Evolutionary conservation across 2,888 invertebrate genomes (phyloP).

Genomic region (Caenorhabditis macrosperma): DNA sequence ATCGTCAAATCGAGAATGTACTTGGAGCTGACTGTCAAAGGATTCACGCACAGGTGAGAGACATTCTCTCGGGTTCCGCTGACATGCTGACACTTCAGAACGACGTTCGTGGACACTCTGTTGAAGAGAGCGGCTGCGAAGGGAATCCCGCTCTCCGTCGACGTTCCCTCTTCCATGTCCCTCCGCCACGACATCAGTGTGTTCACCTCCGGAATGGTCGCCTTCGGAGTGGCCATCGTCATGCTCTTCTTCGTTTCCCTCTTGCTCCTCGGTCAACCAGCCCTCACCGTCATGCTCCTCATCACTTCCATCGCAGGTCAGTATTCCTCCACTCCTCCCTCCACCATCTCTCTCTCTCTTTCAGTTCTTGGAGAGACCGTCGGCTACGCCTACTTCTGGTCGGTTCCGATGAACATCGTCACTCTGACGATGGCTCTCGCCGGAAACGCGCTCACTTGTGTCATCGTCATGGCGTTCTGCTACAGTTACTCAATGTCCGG

Average conservation of each 20-base stretch:
- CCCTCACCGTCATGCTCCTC: conserved; percentile 64
- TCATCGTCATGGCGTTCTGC: conserved; percentile 74
- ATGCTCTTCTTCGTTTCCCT: conserved; percentile 64
- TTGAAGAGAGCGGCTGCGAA: conserved; percentile 65
- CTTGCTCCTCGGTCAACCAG: conserved; percentile 71
- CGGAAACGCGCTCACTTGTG: conserved; percentile 73
- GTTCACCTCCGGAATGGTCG: conserved; percentile 61
- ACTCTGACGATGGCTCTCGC: conserved; percentile 73
- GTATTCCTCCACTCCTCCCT: background rate
- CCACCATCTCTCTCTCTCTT: background rate
- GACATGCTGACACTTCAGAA: conserved; percentile 13
- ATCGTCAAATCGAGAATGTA: conserved; percentile 77
- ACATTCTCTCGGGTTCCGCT: background rate
- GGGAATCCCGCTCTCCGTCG: conserved; percentile 73
- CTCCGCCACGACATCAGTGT: conserved; percentile 77
- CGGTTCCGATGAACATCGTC: conserved; percentile 76
- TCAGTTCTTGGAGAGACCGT: conserved; percentile 68
- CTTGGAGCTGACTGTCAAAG: conserved; percentile 77
- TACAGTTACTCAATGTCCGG: conserved; percentile 77
- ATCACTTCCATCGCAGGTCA: conserved; percentile 64
- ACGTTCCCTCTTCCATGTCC: conserved; percentile 75
- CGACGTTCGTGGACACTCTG: conserved; percentile 34
- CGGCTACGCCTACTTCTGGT: conserved; percentile 70
- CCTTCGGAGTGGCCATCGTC: conserved; percentile 63
- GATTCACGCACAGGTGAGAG: conserved; percentile 70